A percentile compares a stretch with the other conserved stretches of the same genome.
Evolutionary conservation across 1,140 invertebrate genomes (phyloP).

Genomic region (Mycetomoellerius zeteki): DNA sequence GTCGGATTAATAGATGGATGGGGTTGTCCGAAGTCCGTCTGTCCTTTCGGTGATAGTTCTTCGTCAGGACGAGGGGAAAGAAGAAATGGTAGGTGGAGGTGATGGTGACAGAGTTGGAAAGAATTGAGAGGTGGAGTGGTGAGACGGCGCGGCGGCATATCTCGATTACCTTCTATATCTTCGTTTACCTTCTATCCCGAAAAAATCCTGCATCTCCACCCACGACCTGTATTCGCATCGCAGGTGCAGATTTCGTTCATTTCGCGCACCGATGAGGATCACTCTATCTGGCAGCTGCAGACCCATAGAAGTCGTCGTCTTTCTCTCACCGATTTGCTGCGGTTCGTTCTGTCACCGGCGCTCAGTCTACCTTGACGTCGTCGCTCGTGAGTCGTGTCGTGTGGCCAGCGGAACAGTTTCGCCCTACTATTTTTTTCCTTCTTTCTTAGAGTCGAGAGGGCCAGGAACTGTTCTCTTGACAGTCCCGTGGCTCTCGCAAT

Average conservation of each 20-base stretch:
- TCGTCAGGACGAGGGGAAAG: not conserved
- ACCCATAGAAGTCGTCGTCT: not conserved
- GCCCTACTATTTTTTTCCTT: slow-evolving; percentile 55
- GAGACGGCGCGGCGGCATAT: not conserved
- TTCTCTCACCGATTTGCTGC: not conserved
- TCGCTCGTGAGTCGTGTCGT: slow-evolving; percentile 48
- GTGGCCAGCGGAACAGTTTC: slow-evolving; percentile 60
- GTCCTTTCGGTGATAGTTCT: slow-evolving; percentile 47
- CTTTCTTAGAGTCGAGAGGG: slow-evolving; percentile 61
- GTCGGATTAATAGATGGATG: slow-evolving; percentile 81
- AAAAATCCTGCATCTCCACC: slow-evolving; percentile 35
- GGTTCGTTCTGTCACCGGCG: slow-evolving; percentile 24
- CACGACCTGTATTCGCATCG: slow-evolving; percentile 55
- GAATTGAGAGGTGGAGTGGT: not conserved
- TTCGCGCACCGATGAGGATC: slow-evolving; percentile 70
- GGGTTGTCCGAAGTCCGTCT: slow-evolving; percentile 58
- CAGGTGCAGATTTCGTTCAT: slow-evolving; percentile 73
- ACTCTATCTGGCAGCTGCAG: slow-evolving; percentile 73
- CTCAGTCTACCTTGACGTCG: slow-evolving; percentile 65
- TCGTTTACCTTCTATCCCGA: not conserved
- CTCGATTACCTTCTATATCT: not conserved
- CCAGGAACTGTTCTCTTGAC: slow-evolving; percentile 73
- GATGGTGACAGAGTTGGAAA: not conserved
- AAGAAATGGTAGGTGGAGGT: slow-evolving; percentile 4
- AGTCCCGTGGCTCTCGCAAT: slow-evolving; percentile 69